Evolutionary conservation across 2,113 vertebrate species (phyloP), one percentile per base, ranked within the genome.

Genomic region (Pollachius pollachius): DNA sequence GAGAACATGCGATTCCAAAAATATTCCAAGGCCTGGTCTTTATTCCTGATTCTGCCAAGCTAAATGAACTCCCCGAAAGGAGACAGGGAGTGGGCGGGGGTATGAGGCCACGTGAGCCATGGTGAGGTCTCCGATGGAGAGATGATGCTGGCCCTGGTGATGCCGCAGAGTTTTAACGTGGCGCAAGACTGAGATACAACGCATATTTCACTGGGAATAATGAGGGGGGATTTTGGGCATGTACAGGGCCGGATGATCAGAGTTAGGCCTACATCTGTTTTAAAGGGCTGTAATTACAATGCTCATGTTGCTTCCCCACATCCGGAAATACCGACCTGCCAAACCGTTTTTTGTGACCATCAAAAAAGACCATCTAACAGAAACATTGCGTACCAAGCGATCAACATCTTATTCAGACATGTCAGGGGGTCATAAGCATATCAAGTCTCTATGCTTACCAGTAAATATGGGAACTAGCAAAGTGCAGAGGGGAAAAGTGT

Each of bases 271-370:
- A 12, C 27, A 73, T 70, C 75, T 76, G 72, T 84, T 84, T 79
- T 78, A 79, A 84, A 87, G 71, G 77, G 73, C 79, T 86, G 79
- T 84, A 89, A 89, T 90, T 84, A 88, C 84, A 84, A 78, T 68
- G 66, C 80, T 81, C 37, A 64, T 72, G 72, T 71, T 85, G 78
- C 77, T 79, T 84, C 75, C 9, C 81, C 82, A 87, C 88, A 85
- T 87, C 85, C 84, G 84, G 64, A 68, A 21, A 82, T 75, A 66
- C 70, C 0, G 59, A 81, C 71, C 75, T 75, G 79, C 78, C 75
- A 84, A 84, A 83, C 85, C 82, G 78, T 75, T 65, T 87, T 78
- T 76, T 34, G 30, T 34, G 12, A 11, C 5, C 41, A n/a, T n/a
- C n/a, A n/a, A n/a, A n/a, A n/a, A 7, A 48, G 41, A 48, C 41